Conservation (phyloP, 2,113 vertebrate genomes). For the Hemibagrus wyckioides region DNA sequence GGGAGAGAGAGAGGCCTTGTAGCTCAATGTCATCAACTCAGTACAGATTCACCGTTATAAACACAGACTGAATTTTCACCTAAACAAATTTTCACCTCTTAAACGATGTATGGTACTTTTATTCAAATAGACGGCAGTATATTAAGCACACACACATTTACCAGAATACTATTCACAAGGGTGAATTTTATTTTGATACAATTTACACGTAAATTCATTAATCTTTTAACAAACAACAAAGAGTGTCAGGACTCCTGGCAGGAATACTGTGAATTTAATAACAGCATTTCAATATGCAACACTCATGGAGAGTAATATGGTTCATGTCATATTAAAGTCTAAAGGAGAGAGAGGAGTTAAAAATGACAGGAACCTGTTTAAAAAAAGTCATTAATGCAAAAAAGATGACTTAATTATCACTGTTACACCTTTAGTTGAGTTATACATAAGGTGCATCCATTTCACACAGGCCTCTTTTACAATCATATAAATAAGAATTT, state of each 20-base stretch:
- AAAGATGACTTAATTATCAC: constrained; percentile 3
- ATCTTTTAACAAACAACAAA: background rate
- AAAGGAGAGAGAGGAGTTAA: background rate
- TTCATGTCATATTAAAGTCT: background rate
- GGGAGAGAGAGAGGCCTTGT: constrained; percentile 48
- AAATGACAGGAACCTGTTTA: background rate
- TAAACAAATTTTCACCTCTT: background rate
- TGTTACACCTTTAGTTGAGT: constrained; percentile 30
- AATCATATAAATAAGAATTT: constrained; percentile 63
- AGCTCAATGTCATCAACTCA: constrained; percentile 53
- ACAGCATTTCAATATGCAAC: background rate
- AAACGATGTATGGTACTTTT: background rate
- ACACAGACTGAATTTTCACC: background rate
- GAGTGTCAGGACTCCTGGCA: background rate
- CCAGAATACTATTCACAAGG: background rate
- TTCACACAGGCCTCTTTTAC: constrained; percentile 50
- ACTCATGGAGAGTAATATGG: background rate
- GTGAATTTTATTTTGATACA: background rate
- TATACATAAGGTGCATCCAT: constrained; percentile 33
- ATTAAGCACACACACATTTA: background rate
- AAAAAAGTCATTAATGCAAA: background rate
- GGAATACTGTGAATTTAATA: background rate
- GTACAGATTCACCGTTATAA: background rate
- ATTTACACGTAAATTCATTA: background rate
- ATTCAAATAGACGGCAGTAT: background rate